Percentiles rank a stretch among this genome's conserved stretches.
phyloP scores from a whole-genome alignment of 2,888 invertebrate species.

The Anarsia innoxiella region DNA sequence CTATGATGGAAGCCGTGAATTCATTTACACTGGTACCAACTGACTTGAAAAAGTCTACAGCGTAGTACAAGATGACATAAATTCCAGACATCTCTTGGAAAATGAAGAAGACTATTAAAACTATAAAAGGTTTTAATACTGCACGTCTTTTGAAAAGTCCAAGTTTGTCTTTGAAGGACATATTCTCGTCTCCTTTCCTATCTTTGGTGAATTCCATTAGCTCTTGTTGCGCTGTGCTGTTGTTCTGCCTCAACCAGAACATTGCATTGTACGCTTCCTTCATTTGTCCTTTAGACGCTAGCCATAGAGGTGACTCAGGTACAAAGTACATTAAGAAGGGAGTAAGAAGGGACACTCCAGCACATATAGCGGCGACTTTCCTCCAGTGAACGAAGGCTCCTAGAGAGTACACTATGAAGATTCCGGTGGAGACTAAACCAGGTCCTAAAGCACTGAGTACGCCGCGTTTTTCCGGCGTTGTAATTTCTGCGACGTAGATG shows the following conservation, averaged over 20 bases:
- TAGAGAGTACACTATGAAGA: constrained; percentile 80
- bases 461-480: constrained; percentile 79
- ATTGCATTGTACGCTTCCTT: constrained; percentile 77
- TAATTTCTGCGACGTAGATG: constrained; percentile 81
- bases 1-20: constrained; percentile 80
- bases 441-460: constrained; percentile 82
- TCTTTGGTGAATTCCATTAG: constrained; percentile 75
- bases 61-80: constrained; percentile 82
- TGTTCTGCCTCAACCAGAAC: constrained; percentile 79
- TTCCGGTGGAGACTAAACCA: constrained; percentile 81
- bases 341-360: constrained; percentile 73
- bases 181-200: constrained; percentile 46
- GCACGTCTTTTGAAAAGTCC: constrained; percentile 64
- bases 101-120: constrained; percentile 78
- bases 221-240: constrained; percentile 77
- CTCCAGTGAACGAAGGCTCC: constrained; percentile 81
- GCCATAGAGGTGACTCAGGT: constrained; percentile 82
- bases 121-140: constrained; percentile 80
- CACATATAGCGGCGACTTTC: constrained; percentile 78
- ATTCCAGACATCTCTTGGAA: constrained; percentile 84
- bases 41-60: constrained; percentile 81
- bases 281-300: constrained; percentile 76
- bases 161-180: constrained; percentile 55
- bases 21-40: constrained; percentile 79
- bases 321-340: constrained; percentile 76